phyloP scores from a whole-genome alignment of 2,113 vertebrate genomes.

The Benthochromis sp. region DNA sequence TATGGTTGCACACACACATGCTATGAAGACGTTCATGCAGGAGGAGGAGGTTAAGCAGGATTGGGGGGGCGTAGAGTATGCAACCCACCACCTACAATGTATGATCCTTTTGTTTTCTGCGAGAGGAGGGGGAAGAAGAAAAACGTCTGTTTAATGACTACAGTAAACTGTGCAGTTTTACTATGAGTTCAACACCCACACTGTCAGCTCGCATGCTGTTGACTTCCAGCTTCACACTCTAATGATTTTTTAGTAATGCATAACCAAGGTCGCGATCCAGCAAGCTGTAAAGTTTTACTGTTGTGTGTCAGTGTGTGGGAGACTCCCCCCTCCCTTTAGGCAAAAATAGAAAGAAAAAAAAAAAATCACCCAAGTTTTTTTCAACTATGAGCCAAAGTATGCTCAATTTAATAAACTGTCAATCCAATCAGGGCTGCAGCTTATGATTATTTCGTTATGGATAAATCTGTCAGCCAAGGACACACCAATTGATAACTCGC shows the following conservation, averaged over 20 bases:
- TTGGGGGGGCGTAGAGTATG: constrained; percentile 24
- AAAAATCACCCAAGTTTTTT: neutral
- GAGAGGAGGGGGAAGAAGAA: constrained; percentile 32
- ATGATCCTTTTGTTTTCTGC: constrained; percentile 72
- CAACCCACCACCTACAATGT: constrained; percentile 71
- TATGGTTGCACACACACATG: neutral
- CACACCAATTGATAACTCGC: neutral
- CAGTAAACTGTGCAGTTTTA: neutral
- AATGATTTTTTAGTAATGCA: neutral
- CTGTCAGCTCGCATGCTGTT: neutral
- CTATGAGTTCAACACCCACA: neutral
- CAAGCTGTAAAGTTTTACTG: neutral
- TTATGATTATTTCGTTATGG: neutral
- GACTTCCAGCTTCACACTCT: neutral
- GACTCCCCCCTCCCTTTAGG: neutral
- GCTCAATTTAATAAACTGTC: neutral
- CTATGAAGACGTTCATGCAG: constrained; percentile 2
- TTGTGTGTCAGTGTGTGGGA: neutral
- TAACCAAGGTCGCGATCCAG: neutral
- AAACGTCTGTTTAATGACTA: constrained; percentile 12
- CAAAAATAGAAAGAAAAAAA: neutral
- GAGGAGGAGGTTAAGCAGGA: neutral
- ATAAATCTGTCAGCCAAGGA: neutral
- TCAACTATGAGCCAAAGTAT: neutral
- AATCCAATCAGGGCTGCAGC: neutral